Conservation (phyloP, 2,797 vertebrate species). For the Sebastes jordani region DNA sequence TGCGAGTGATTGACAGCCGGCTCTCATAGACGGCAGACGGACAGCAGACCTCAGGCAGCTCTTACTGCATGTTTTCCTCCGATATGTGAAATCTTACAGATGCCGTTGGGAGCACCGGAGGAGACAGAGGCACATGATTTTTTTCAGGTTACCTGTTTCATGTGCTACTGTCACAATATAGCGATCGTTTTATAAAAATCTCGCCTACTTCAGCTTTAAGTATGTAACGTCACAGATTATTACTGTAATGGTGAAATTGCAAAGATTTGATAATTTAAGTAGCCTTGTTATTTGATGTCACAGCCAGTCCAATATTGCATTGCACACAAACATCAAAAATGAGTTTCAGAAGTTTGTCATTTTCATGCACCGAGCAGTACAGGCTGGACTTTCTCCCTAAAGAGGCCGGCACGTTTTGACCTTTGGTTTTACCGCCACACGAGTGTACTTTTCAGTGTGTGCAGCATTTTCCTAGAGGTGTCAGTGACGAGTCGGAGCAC, state of each 20-base stretch:
- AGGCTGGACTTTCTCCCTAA: not conserved
- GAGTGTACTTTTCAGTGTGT: not conserved
- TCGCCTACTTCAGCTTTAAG: not conserved
- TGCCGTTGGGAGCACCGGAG: too few relatives aligned
- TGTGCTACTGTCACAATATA: too few relatives aligned
- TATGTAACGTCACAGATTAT: not conserved
- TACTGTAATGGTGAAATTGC: not conserved
- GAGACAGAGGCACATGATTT: too few relatives aligned
- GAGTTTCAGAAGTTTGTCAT: not conserved
- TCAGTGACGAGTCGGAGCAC: conserved; percentile 65
- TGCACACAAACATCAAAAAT: not conserved
- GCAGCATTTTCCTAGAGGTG: not conserved
- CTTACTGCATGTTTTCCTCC: too few relatives aligned
- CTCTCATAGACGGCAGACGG: too few relatives aligned
- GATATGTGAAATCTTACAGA: too few relatives aligned
- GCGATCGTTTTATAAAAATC: too few relatives aligned
- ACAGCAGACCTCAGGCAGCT: too few relatives aligned
- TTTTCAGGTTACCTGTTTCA: too few relatives aligned
- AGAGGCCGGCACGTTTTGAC: not conserved
- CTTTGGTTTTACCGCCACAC: conserved; percentile 10
- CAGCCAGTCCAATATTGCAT: not conserved
- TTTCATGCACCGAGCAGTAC: not conserved
- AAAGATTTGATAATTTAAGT: not conserved
- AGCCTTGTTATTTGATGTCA: not conserved
- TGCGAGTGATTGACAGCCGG: too few relatives aligned